Evolutionary conservation across 2,888 invertebrate species (phyloP).

Genomic region (Cataglyphis rosenhaueri): DNA sequence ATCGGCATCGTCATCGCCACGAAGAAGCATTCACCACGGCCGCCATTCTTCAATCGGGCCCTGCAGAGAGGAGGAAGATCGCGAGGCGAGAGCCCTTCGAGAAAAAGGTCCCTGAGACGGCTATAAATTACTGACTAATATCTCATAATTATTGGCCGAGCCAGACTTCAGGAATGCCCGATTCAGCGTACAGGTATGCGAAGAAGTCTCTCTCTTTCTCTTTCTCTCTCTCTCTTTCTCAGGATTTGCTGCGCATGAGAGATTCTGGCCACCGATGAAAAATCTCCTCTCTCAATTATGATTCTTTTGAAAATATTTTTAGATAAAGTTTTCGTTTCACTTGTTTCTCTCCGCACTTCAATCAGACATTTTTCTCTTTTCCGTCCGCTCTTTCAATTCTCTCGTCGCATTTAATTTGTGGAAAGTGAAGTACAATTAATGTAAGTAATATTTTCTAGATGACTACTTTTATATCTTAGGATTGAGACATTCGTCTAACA

Average conservation of each 20-base stretch:
- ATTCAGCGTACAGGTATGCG: constrained; percentile 78
- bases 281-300: constrained; percentile 27
- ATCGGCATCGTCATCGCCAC: constrained; percentile 43
- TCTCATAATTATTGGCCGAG: constrained; percentile 82
- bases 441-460: neutral
- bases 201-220: constrained; percentile 53
- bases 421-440: neutral
- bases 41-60: constrained; percentile 61
- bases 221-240: constrained; percentile 12
- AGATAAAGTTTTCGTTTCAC: neutral
- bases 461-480: neutral
- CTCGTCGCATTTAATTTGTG: neutral
- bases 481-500: neutral
- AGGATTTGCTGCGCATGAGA: constrained; percentile 15
- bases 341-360: neutral
- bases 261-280: constrained; percentile 33
- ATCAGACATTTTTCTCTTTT: neutral
- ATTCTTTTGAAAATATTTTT: neutral
- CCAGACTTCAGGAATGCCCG: constrained; percentile 77
- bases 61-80: constrained; percentile 40
- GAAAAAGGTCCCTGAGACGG: constrained; percentile 76
- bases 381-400: neutral
- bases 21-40: constrained; percentile 58
- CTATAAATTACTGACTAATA: constrained; percentile 83
- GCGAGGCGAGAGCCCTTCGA: constrained; percentile 62